Evolutionary conservation across 2,888 invertebrate species (phyloP), one percentile per base, ranked within the genome.

Genomic region (Netelia inedita): DNA sequence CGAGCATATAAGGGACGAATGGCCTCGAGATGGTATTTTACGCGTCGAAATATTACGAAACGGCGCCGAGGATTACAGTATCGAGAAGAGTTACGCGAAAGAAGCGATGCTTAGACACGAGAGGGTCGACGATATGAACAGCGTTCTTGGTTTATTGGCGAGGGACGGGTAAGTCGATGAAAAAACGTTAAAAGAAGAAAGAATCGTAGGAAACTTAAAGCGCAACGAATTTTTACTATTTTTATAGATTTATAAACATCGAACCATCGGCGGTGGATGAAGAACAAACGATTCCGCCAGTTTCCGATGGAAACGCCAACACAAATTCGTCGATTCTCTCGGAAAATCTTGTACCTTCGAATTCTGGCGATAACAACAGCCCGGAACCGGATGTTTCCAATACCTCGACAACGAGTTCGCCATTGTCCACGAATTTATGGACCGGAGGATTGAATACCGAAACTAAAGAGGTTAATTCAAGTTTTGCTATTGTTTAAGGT

Each of bases 1-100:
- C 89, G 96, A 98, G 92, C 96, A 98, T 93, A 96, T 98, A 46
- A 96, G 97, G 92, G 96, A 97, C 88, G 96, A 97, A 11, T 99
- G 99, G 99, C 99, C 99, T 0, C 95, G 98, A 85, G 98, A 98
- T 94, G 99, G 99, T 3, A 98, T 99, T 88, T 95, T 99, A 19
- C 95, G 98, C 86, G 98, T 99, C 14, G 98, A 99, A 94, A 98
- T 98, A 89, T 94, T 97, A 76, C 94, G 96, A 87, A 96, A 96
- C 92, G 95, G 96, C 14, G 95, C 95, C 2, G 95, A 96, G 78
- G 96, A 96, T 93, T 98, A 98, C 92, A 96, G 95, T 87, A 96
- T 98, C 91, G 96, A 96, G 92, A 96, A 97, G 88, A 97, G 97
- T 88, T 98, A 98, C 94, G 97, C 97, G 21, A 97, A 97, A 92